Conservation (phyloP, 92 coral and sea anemone species). For the Phenganax marumi region DNA sequence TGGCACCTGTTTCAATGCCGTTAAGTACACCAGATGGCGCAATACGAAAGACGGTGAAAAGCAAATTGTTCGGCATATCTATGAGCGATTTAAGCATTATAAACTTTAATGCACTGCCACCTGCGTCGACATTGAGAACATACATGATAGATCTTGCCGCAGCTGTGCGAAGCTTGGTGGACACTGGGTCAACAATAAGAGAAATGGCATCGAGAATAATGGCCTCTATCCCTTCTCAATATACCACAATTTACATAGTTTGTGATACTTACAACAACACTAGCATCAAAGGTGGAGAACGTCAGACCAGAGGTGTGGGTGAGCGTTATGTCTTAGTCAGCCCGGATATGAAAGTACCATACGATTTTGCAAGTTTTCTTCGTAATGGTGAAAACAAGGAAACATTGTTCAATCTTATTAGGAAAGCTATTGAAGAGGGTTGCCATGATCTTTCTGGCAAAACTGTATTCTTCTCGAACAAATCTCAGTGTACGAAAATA, state of each 20-base stretch:
- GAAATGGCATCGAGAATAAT: constrained; percentile 1
- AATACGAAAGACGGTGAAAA: constrained; percentile 33
- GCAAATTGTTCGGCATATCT: background rate
- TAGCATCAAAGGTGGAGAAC: constrained; percentile 23
- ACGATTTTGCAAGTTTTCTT: constrained; percentile 9
- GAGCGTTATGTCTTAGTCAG: constrained; percentile 12
- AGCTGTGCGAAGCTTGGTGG: constrained; percentile 5
- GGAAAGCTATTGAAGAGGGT: constrained; percentile 16
- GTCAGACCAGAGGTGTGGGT: constrained; percentile 4
- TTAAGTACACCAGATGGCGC: constrained; percentile 44
- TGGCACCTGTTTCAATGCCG: constrained; percentile 43
- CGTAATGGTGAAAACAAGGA: constrained; percentile 17
- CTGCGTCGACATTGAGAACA: background rate
- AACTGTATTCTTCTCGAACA: background rate
- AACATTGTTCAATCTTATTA: constrained; percentile 1
- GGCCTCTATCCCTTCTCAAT: background rate
- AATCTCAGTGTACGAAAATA: constrained; percentile 3
- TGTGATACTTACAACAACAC: background rate
- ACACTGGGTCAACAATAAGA: background rate
- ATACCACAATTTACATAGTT: no score
- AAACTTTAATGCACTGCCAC: background rate
- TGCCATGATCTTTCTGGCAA: background rate
- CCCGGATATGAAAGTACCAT: constrained; percentile 12
- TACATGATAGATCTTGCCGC: constrained; percentile 20
- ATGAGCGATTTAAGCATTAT: constrained; percentile 3